These are phyloP conservation scores for Acanthisitta chloris DNA, from an alignment of 2,113 vertebrate species.

Conservation along the genomic window DNA sequence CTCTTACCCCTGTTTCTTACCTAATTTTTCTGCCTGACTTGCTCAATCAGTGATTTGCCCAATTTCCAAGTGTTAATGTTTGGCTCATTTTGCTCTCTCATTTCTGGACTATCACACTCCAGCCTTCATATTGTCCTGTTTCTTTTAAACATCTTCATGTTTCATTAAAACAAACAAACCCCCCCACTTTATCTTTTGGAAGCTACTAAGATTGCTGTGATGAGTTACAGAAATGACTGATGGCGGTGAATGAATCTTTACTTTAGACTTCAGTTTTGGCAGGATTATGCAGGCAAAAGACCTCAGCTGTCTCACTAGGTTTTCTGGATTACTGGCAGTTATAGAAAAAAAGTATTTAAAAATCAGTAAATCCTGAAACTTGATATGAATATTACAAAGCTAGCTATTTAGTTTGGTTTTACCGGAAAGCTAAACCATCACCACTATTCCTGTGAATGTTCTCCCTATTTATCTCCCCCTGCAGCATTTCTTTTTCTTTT, in stretches of 20 bases:
- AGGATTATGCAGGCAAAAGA: not conserved
- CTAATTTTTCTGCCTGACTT: not conserved
- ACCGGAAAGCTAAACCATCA: not conserved
- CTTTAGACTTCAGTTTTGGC: not conserved
- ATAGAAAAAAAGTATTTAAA: not conserved
- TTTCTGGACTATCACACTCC: not conserved
- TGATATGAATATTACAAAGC: not conserved
- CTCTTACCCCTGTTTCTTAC: not conserved
- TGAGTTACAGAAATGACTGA: not conserved
- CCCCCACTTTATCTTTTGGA: not conserved
- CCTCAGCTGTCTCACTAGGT: not conserved
- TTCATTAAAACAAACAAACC: not conserved
- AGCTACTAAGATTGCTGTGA: not conserved
- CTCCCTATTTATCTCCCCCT: not conserved
- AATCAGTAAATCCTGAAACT: not conserved
- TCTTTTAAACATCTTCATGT: not conserved
- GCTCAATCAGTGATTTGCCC: not conserved
- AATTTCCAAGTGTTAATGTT: not conserved
- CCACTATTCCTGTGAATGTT: not conserved
- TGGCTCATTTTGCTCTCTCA: not conserved
- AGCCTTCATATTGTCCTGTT: not conserved
- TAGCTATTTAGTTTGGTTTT: not conserved
- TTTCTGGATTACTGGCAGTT: not conserved
- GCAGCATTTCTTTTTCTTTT: not conserved
- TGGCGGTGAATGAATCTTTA: not conserved